phyloP scores from a whole-genome alignment of 2,888 invertebrate species.

The Cephus rjabovi region DNA sequence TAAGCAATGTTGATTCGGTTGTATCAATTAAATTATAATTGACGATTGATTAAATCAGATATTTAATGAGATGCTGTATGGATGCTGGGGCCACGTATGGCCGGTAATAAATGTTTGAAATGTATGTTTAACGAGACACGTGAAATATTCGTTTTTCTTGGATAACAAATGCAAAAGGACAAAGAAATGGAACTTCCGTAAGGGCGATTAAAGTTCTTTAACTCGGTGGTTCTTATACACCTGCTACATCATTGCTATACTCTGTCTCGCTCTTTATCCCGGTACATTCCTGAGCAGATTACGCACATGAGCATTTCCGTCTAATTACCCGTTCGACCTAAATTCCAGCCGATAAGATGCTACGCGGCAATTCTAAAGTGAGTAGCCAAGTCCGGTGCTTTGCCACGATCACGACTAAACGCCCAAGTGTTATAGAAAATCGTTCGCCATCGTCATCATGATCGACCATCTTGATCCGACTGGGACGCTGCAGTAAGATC shows the following conservation, averaged over 20 bases:
- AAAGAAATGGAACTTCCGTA: background rate
- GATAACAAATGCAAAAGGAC: no score
- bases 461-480: background rate
- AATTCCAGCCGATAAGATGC: conserved; percentile 38
- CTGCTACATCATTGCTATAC: background rate
- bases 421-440: background rate
- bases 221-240: conserved; percentile 9
- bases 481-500: background rate
- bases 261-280: background rate
- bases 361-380: conserved; percentile 7
- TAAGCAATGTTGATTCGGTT: no score
- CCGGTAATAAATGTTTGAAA: no score
- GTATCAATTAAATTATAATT: no score
- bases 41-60: no score
- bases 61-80: no score
- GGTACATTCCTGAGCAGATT: conserved; percentile 34
- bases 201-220: background rate
- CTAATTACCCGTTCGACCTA: conserved; percentile 41
- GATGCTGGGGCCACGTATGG: no score
- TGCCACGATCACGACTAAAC: background rate
- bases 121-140: no score
- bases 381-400: background rate
- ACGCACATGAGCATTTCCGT: conserved; percentile 30
- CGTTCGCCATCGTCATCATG: background rate
- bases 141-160: no score